Conservation (phyloP, 2,888 invertebrate species). For the Lacanobia oleracea region DNA sequence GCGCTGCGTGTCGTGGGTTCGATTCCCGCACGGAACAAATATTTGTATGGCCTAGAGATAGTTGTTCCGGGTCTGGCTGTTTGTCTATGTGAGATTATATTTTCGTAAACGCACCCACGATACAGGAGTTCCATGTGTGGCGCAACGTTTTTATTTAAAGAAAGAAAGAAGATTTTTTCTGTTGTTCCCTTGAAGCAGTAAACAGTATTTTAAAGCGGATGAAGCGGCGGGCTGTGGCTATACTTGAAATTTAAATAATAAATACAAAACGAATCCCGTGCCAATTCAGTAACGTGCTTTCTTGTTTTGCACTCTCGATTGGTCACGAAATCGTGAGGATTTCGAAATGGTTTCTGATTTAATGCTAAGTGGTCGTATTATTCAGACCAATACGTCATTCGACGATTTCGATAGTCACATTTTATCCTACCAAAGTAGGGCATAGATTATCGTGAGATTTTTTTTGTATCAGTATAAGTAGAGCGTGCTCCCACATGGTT, state of each 20-base stretch:
- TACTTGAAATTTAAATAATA: background rate
- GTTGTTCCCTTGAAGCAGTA: no score
- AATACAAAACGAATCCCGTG: background rate
- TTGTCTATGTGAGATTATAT: no score
- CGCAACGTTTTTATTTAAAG: no score
- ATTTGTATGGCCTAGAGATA: no score
- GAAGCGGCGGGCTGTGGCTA: no score
- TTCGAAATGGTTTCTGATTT: conserved; percentile 31
- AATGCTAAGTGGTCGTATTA: conserved; percentile 34
- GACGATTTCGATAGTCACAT: conserved; percentile 9
- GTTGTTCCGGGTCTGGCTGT: no score
- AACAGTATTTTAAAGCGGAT: no score
- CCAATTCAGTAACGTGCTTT: conserved; percentile 14
- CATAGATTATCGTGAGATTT: background rate
- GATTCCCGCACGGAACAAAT: no score
- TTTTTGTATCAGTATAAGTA: background rate
- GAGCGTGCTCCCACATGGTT: background rate
- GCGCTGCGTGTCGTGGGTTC: no score
- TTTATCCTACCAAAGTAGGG: background rate
- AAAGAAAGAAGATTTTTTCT: no score
- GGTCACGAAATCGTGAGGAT: conserved; percentile 43
- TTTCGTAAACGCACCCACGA: no score
- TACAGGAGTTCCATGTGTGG: no score
- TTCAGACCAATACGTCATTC: background rate
- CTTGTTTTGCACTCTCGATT: conserved; percentile 37